These are phyloP conservation scores for Polyommatus icarus DNA, from an alignment of 2,888 invertebrate species.

Conservation along the genomic window DNA sequence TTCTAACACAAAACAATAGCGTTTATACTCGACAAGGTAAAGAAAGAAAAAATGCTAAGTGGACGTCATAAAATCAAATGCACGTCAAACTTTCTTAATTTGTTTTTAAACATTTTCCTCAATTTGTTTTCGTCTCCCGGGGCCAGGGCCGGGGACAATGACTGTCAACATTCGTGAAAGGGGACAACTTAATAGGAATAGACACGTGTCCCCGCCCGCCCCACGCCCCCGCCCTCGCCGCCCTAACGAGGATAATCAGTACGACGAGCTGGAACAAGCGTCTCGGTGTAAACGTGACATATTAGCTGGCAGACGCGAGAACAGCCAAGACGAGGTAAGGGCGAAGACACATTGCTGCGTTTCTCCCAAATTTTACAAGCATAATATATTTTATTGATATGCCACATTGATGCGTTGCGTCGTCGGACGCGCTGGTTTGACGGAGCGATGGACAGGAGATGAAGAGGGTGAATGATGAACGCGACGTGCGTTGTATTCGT, in stretches of 20 bases:
- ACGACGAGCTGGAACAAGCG: neutral
- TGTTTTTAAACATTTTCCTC: slow-evolving; percentile 19
- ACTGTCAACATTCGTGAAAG: neutral
- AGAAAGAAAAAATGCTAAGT: neutral
- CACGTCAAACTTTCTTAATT: neutral
- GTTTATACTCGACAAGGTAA: neutral
- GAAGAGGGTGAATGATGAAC: too few species aligned
- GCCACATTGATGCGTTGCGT: too few species aligned
- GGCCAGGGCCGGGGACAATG: neutral
- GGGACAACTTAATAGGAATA: neutral
- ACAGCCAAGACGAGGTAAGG: neutral
- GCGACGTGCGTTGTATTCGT: too few species aligned
- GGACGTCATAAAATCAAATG: neutral
- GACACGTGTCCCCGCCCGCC: neutral
- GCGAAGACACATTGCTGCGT: neutral
- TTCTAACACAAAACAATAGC: neutral
- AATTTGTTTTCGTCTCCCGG: neutral
- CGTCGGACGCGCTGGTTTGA: too few species aligned
- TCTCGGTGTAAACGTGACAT: slow-evolving; percentile 3
- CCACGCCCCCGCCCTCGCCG: neutral
- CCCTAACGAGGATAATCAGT: neutral
- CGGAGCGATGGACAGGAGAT: too few species aligned
- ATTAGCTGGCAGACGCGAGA: neutral
- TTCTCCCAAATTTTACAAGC: too few species aligned
- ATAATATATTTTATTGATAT: too few species aligned